Percentiles rank a stretch among this genome's conserved stretches.
phyloP scores from a whole-genome alignment of 2,113 vertebrate genomes.

The Chlorocebus sabaeus region DNA sequence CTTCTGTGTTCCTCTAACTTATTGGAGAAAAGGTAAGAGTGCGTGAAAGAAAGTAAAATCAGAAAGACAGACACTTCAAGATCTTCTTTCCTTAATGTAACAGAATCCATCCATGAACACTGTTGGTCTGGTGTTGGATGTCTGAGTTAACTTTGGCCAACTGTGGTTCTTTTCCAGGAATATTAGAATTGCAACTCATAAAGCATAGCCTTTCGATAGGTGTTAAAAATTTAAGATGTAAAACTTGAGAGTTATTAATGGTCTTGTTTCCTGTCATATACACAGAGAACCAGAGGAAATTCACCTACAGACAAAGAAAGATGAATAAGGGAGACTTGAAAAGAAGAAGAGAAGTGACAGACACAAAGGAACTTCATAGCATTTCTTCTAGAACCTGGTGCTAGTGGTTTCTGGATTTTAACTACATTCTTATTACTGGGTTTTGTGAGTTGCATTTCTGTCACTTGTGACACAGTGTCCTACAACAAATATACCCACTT shows the following conservation, averaged over 20 bases:
- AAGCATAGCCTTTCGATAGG: background rate
- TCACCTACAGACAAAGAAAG: background rate
- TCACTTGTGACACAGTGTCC: background rate
- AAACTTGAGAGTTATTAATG: background rate
- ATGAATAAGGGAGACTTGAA: background rate
- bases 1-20: background rate
- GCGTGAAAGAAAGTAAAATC: background rate
- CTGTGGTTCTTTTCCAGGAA: background rate
- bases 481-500: background rate
- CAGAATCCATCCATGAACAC: background rate
- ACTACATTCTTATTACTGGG: background rate
- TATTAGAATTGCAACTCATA: background rate
- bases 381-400: background rate
- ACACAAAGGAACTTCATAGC: background rate
- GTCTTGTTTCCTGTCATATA: background rate
- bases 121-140: background rate
- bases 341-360: background rate
- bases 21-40: background rate
- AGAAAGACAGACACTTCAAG: background rate
- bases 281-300: background rate
- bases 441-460: background rate
- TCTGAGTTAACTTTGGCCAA: background rate
- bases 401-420: background rate
- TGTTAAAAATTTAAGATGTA: background rate
- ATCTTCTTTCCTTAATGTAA: background rate